Conservation (phyloP, 2,888 invertebrate species). For the Macaria notata region DNA sequence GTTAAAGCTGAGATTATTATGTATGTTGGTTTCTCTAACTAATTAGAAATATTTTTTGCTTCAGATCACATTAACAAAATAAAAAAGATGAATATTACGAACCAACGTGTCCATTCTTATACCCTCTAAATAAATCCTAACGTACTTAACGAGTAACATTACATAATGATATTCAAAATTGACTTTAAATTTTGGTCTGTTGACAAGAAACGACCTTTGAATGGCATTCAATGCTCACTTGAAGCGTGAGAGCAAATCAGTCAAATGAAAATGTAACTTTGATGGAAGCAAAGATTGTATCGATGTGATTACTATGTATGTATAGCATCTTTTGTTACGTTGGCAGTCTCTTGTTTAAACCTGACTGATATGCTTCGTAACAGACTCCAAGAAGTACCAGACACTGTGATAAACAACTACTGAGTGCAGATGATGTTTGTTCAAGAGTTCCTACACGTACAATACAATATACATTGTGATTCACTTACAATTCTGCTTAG, state of each 20-base stretch:
- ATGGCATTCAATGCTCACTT: constrained; percentile 22
- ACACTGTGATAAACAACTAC: constrained; percentile 24
- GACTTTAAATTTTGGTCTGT: constrained; percentile 75
- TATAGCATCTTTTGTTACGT: not conserved
- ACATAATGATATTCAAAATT: constrained; percentile 71
- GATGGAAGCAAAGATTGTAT: not conserved
- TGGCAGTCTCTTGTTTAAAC: not conserved
- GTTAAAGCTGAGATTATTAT: constrained; percentile 62
- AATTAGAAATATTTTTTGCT: constrained; percentile 50
- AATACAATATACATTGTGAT: constrained; percentile 50
- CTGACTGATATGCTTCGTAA: constrained; percentile 21
- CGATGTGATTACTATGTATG: not conserved
- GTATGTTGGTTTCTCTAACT: constrained; percentile 47
- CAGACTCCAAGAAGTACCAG: not conserved
- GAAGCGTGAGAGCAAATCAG: constrained; percentile 28
- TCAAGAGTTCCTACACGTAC: constrained; percentile 42
- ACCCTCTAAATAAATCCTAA: constrained; percentile 64
- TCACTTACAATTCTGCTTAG: constrained; percentile 72
- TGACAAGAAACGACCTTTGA: constrained; percentile 54
- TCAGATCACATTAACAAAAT: constrained; percentile 81
- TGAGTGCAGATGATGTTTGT: constrained; percentile 28
- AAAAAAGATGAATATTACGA: constrained; percentile 54
- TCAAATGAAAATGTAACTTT: constrained; percentile 15
- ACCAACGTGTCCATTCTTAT: constrained; percentile 59
- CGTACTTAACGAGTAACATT: constrained; percentile 63